A percentile compares a stretch with the other conserved stretches of the same genome.
phyloP scores from a whole-genome alignment of 2,888 invertebrate genomes.

The Brachypterus glaber region DNA sequence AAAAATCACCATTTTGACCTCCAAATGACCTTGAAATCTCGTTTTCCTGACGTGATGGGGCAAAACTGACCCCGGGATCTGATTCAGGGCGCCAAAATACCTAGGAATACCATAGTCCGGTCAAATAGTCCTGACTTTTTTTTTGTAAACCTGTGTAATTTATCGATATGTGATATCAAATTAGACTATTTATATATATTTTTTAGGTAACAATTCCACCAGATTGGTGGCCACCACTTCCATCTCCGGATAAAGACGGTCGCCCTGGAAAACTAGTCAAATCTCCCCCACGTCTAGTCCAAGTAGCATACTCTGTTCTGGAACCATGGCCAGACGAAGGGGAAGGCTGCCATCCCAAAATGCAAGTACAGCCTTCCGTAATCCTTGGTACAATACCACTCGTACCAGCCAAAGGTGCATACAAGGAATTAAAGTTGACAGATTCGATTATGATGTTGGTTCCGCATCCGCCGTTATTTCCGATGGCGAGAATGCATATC shows the following conservation, averaged over 20 bases:
- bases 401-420: slow-evolving; percentile 67
- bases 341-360: slow-evolving; percentile 65
- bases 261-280: slow-evolving; percentile 38
- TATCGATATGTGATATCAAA: too few species aligned
- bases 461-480: slow-evolving; percentile 82
- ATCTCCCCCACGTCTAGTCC: slow-evolving; percentile 61
- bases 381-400: slow-evolving; percentile 55
- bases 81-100: too few species aligned
- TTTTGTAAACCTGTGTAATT: too few species aligned
- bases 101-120: too few species aligned
- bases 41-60: too few species aligned
- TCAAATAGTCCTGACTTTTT: too few species aligned
- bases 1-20: too few species aligned
- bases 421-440: slow-evolving; percentile 74
- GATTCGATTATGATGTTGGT: slow-evolving; percentile 77
- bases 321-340: slow-evolving; percentile 63
- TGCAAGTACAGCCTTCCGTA: slow-evolving; percentile 53
- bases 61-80: too few species aligned
- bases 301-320: slow-evolving; percentile 80
- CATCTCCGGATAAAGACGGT: slow-evolving; percentile 53
- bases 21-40: too few species aligned
- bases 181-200: too few species aligned
- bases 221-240: slow-evolving; percentile 80
- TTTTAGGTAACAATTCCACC: slow-evolving; percentile 65
- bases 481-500: slow-evolving; percentile 79